Evolutionary conservation across 2,113 vertebrate species (phyloP).

Genomic region (Petaurus breviceps): DNA sequence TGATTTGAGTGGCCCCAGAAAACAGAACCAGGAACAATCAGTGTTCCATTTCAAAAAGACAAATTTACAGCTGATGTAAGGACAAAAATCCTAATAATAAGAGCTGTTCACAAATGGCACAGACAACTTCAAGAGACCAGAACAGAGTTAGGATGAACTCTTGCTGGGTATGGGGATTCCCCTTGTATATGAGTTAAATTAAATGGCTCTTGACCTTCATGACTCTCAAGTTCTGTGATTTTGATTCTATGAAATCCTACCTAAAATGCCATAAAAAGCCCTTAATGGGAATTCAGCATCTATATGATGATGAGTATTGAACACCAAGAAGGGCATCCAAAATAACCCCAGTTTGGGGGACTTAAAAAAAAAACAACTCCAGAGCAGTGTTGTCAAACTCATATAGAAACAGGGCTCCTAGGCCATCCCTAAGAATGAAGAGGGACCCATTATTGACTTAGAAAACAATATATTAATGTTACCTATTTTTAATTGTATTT

Average conservation of each 20-base stretch:
- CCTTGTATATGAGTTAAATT: not conserved
- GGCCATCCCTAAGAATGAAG: not conserved
- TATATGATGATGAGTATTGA: not conserved
- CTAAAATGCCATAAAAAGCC: not conserved
- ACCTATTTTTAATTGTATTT: not conserved
- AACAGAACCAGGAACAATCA: not conserved
- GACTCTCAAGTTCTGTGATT: not conserved
- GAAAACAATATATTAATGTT: not conserved
- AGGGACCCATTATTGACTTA: not conserved
- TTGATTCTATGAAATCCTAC: not conserved
- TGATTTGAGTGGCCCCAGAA: not conserved
- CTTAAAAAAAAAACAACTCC: not conserved
- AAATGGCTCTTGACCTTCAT: not conserved
- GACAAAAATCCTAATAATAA: not conserved
- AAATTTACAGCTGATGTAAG: not conserved
- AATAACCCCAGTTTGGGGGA: not conserved
- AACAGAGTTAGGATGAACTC: not conserved
- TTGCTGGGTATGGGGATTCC: not conserved
- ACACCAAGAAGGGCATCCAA: not conserved
- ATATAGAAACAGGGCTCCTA: not conserved
- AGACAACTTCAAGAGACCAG: not conserved
- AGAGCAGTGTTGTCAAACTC: not conserved
- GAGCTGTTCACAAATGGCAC: not conserved
- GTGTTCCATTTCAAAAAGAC: not conserved
- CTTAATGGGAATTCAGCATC: not conserved